Base-by-base conservation (phyloP, 2,113 vertebrate genomes). In the Choloepus hoffmanni region DNA sequence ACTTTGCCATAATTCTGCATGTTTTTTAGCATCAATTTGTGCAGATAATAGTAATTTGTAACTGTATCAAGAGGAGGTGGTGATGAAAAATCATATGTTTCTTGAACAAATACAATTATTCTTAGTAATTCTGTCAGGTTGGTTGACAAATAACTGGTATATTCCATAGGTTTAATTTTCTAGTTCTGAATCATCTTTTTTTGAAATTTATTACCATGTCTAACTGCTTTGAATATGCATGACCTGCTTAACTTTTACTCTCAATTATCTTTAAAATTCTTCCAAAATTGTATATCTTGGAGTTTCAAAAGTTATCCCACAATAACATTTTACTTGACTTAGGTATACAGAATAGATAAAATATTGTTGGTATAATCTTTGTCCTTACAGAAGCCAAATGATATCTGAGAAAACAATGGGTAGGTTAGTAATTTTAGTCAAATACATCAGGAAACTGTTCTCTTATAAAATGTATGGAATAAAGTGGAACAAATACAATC, bases 221-320 rank as follows among this genome's bases (percentile, higher is more conserved):
- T 87, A 72, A 33, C 5, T 72, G 53, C 63, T 40, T 78, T n/a
- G 53, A 73, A 78, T 10, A 16, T 72, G 16, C 70, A 53, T 90
- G 10, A 72, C 7, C 30, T 33, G 40, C 19, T 84, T 94, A 67
- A 60, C n/a, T 74, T 83, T 94, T 74, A 78, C 10, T 53, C 24
- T 85, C 50, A 78, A 78, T 70, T 78, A 70, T 78, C 72, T 94
- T 85, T 62, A 94, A 94, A 85, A 70, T 77, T 70, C 15, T 85
- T 85, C 77, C n/a, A 21, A 70, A 50, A 90, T 68, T 90, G 9
- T 50, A 1, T 70, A 62, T 53, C 40, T 70, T 70, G 28, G 48
- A 58, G 62, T 43, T 70, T 90, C 7, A 78, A 40, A 53, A 77
- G 18, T 28, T 78, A 40, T 94, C 50, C 24, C 85, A 70, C 33